Evolutionary conservation across 2,797 vertebrate species (phyloP).

Genomic region (Polyboroides typus): DNA sequence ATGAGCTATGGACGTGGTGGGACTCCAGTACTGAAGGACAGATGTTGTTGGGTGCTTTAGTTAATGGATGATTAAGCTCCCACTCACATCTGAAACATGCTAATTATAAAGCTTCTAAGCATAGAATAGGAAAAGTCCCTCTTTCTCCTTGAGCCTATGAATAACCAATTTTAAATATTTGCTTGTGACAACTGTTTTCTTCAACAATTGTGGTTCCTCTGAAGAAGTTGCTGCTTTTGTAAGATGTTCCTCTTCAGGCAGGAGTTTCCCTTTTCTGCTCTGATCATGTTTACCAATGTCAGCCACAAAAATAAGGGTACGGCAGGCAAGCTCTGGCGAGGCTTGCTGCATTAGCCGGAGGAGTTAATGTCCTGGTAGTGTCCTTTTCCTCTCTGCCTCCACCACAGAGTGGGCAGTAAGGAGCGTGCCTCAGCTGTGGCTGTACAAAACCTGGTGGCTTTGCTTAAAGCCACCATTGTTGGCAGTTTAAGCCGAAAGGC

Average conservation of each 20-base stretch:
- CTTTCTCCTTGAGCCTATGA: neutral
- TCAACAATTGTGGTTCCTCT: neutral
- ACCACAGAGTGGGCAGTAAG: neutral
- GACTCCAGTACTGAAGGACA: neutral
- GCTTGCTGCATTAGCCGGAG: neutral
- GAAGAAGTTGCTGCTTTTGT: neutral
- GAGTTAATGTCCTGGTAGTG: neutral
- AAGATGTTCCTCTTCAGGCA: neutral
- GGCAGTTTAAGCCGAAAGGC: neutral
- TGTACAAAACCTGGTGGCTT: neutral
- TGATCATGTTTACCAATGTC: neutral
- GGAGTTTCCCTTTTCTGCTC: neutral
- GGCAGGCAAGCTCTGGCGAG: rapidly evolving
- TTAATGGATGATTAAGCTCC: neutral
- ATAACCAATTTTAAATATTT: neutral
- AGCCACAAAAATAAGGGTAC: neutral
- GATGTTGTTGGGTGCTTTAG: neutral
- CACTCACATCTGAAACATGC: neutral
- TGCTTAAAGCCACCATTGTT: neutral
- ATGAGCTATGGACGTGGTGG: neutral
- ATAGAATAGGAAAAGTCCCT: neutral
- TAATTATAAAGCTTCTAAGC: conserved; percentile 16
- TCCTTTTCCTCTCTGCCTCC: neutral
- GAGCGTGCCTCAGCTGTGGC: rapidly evolving
- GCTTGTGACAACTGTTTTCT: neutral